These are phyloP conservation scores for Lasioglossum zephyrum DNA, from an alignment of 2,888 invertebrate genomes.

Conservation along the genomic window DNA sequence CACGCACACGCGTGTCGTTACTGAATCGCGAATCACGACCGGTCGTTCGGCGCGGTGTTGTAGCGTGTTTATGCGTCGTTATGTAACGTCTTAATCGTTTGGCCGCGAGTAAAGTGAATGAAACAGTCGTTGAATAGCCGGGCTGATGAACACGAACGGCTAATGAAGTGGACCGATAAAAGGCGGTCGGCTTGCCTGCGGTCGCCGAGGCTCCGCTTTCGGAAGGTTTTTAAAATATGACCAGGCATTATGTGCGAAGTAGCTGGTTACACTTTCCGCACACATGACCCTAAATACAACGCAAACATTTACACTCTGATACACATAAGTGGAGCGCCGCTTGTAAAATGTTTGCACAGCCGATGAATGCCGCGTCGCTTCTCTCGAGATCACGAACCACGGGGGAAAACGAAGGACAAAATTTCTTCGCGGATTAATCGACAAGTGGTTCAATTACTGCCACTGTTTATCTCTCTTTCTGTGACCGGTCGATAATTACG, in stretches of 20 bases:
- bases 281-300: slow-evolving; percentile 40
- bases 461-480: background rate
- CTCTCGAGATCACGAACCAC: background rate
- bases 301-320: slow-evolving; percentile 54
- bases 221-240: slow-evolving; percentile 8
- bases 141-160: slow-evolving; percentile 16
- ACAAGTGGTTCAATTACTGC: slow-evolving; percentile 42
- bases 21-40: background rate
- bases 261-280: slow-evolving; percentile 29
- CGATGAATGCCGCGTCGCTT: slow-evolving; percentile 34
- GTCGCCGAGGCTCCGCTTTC: background rate
- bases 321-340: slow-evolving; percentile 42
- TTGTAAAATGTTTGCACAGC: slow-evolving; percentile 50
- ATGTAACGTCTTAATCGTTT: slow-evolving; percentile 31
- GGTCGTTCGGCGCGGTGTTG: background rate
- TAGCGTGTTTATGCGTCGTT: slow-evolving; percentile 21
- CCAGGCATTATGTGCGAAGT: slow-evolving; percentile 22
- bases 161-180: background rate
- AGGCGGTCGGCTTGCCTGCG: background rate
- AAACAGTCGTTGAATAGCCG: slow-evolving; percentile 7
- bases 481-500: slow-evolving; percentile 60
- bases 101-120: slow-evolving; percentile 30
- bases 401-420: background rate
- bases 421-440: slow-evolving; percentile 32
- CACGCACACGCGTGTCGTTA: background rate